Conservation (phyloP, 2,888 invertebrate species). For the Agonopterix alstromeriana region DNA sequence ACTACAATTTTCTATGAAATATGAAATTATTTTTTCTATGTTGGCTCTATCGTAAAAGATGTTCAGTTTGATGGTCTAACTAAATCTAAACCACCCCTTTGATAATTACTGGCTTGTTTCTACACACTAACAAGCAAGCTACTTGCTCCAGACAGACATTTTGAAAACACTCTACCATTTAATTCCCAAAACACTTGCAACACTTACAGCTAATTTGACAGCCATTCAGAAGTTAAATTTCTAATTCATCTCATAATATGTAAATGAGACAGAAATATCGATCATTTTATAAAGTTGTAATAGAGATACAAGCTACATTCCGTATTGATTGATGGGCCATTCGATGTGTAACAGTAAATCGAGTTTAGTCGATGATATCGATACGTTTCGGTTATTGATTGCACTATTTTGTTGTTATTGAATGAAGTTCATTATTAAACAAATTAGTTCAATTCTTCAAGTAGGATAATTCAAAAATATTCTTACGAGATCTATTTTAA, state of each 20-base stretch:
- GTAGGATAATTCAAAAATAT: too few relatives aligned
- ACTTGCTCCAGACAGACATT: background rate
- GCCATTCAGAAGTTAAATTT: slow-evolving; percentile 1
- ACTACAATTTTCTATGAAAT: too few relatives aligned
- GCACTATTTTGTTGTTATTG: background rate
- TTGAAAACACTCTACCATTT: background rate
- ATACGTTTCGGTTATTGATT: background rate
- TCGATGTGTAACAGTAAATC: slow-evolving; percentile 45
- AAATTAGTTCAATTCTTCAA: too few relatives aligned
- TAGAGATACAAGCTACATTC: slow-evolving; percentile 44
- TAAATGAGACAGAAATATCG: slow-evolving; percentile 51
- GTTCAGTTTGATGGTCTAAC: too few relatives aligned
- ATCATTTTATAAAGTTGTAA: slow-evolving; percentile 42
- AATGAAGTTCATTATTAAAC: background rate
- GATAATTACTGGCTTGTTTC: too few relatives aligned
- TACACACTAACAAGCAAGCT: too few relatives aligned
- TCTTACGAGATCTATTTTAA: too few relatives aligned
- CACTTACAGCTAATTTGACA: background rate
- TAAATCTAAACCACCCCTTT: too few relatives aligned
- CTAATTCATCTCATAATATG: slow-evolving; percentile 19
- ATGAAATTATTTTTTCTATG: too few relatives aligned
- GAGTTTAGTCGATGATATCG: slow-evolving; percentile 20
- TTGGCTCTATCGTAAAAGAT: too few relatives aligned
- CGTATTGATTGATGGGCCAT: slow-evolving; percentile 47
- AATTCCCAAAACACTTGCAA: too few relatives aligned